Conservation (phyloP, 2,113 vertebrate species). For the Psettodes erumei region DNA sequence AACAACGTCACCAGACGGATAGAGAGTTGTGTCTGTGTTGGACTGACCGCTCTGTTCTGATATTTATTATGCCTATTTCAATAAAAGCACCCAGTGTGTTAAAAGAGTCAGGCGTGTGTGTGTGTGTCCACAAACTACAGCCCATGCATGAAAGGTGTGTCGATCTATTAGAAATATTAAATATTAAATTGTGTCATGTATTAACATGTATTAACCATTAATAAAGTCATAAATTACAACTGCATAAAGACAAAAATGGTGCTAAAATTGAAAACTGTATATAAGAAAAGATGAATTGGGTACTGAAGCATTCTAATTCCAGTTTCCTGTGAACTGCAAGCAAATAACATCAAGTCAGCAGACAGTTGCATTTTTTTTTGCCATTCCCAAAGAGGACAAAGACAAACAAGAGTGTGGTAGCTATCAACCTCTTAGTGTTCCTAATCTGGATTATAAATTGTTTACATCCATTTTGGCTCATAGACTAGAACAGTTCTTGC, state of each 20-base stretch:
- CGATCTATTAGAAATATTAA: not conserved
- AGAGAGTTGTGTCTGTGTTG: conserved; percentile 29
- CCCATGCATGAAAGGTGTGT: not conserved
- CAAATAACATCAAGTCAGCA: no score
- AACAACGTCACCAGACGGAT: not conserved
- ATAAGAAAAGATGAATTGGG: no score
- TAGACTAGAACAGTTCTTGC: not conserved
- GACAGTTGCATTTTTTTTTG: no score
- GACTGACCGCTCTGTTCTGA: conserved; percentile 61
- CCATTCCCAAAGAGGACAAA: not conserved
- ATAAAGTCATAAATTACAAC: no score
- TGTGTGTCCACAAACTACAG: conserved; percentile 1
- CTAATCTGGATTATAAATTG: not conserved
- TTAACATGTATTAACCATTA: no score
- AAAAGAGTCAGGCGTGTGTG: not conserved
- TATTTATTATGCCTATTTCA: conserved; percentile 77
- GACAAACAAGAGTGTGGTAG: not conserved
- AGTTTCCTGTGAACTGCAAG: no score
- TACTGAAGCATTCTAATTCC: no score
- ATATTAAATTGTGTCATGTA: no score
- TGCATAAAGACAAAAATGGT: no score
- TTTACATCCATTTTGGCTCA: not conserved
- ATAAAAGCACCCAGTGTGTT: conserved; percentile 69
- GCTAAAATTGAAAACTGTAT: no score
- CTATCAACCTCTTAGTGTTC: not conserved